Conservation (phyloP, 2,888 invertebrate species). For the Hoplodrina blanda region DNA sequence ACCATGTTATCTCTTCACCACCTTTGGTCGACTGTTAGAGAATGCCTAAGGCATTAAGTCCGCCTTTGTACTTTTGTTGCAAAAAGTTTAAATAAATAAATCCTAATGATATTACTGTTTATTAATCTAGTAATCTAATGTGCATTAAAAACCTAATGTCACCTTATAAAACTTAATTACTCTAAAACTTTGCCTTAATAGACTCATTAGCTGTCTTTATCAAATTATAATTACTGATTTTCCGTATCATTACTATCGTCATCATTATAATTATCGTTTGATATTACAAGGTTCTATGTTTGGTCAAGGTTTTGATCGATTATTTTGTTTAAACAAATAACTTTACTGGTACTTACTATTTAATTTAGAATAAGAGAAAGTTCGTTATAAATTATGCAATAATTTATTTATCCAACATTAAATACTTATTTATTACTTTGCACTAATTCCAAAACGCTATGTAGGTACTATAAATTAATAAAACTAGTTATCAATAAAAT, state of each 20-base stretch:
- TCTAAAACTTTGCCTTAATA: too few relatives aligned
- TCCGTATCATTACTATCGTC: neutral
- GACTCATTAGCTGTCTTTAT: neutral
- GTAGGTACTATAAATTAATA: constrained; percentile 41
- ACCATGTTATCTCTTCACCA: too few relatives aligned
- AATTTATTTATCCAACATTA: constrained; percentile 11
- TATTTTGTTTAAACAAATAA: too few relatives aligned
- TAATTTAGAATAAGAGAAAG: neutral
- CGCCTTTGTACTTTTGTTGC: too few relatives aligned
- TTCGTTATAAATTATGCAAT: neutral
- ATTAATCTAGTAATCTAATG: neutral
- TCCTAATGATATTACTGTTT: neutral
- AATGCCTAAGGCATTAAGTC: too few relatives aligned
- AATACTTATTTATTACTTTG: constrained; percentile 20
- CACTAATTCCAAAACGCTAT: constrained; percentile 13
- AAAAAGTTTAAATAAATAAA: too few relatives aligned
- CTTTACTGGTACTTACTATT: neutral
- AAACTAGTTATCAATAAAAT: constrained; percentile 32
- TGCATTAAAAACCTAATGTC: too few relatives aligned
- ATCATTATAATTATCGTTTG: neutral
- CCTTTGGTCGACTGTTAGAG: too few relatives aligned
- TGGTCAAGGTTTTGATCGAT: neutral
- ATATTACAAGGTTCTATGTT: neutral
- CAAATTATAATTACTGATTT: neutral
- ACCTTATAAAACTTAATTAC: too few relatives aligned